Conservation (phyloP, 2,888 invertebrate genomes). For the Pristionchus fissidentatus region DNA sequence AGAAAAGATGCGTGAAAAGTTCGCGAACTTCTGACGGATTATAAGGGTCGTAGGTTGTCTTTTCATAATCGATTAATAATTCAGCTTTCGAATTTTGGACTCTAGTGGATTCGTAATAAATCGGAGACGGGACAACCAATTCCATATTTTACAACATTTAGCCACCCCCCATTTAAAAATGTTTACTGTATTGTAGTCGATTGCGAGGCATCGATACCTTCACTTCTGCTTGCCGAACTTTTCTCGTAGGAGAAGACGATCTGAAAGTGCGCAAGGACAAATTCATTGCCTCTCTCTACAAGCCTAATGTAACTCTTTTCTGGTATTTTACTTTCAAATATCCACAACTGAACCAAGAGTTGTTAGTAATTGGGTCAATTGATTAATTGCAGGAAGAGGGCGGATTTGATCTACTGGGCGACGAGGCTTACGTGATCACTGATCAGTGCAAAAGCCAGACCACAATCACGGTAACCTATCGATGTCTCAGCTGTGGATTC, state of each 20-base stretch:
- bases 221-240: not conserved
- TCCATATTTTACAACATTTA: no score
- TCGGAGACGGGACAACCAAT: no score
- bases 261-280: not conserved
- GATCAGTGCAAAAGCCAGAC: not conserved
- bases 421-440: not conserved
- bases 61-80: no score
- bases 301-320: not conserved
- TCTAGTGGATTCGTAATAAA: not conserved
- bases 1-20: no score
- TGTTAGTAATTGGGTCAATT: not conserved
- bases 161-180: no score
- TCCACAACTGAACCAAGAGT: not conserved
- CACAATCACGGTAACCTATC: not conserved
- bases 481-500: not conserved
- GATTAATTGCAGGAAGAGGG: not conserved
- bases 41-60: no score
- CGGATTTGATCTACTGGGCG: not conserved
- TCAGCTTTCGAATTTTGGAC: no score
- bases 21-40: no score
- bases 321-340: not conserved
- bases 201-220: not conserved
- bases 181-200: not conserved
- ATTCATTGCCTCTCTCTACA: not conserved
- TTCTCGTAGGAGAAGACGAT: not conserved